Conservation (phyloP, 1,140 invertebrate genomes). For the Micrasema minimum region DNA sequence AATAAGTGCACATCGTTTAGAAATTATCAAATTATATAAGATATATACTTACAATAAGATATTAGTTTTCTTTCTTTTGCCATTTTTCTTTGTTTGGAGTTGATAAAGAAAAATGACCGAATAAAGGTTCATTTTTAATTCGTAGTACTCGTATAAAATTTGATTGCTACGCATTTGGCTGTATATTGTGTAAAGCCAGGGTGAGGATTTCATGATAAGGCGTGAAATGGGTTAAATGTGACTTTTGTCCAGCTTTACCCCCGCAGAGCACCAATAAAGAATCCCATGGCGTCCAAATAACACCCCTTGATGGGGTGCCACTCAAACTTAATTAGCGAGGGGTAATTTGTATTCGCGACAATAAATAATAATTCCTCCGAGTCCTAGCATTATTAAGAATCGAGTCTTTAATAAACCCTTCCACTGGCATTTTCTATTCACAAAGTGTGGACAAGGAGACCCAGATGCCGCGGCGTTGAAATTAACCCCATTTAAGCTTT, state of each 20-base stretch:
- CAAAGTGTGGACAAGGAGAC: too few species aligned
- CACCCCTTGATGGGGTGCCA: conserved; percentile 27
- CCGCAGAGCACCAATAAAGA: conserved; percentile 20
- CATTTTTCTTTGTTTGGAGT: too few species aligned
- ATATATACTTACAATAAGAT: too few species aligned
- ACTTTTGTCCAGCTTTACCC: conserved; percentile 4
- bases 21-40: too few species aligned
- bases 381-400: conserved; percentile 14
- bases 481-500: background rate
- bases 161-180: conserved; percentile 32
- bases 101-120: too few species aligned
- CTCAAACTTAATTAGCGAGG: conserved; percentile 32
- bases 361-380: conserved; percentile 41
- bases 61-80: too few species aligned
- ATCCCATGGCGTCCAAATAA: conserved; percentile 28
- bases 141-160: background rate
- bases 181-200: too few species aligned
- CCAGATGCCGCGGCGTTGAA: background rate
- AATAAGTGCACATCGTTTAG: too few species aligned
- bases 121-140: too few species aligned
- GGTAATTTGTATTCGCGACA: conserved; percentile 37
- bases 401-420: conserved; percentile 1
- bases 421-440: background rate
- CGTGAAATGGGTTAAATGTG: conserved; percentile 15
- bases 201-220: background rate